phyloP scores from a whole-genome alignment of 2,113 vertebrate genomes.

The Tragelaphus buxtoni region DNA sequence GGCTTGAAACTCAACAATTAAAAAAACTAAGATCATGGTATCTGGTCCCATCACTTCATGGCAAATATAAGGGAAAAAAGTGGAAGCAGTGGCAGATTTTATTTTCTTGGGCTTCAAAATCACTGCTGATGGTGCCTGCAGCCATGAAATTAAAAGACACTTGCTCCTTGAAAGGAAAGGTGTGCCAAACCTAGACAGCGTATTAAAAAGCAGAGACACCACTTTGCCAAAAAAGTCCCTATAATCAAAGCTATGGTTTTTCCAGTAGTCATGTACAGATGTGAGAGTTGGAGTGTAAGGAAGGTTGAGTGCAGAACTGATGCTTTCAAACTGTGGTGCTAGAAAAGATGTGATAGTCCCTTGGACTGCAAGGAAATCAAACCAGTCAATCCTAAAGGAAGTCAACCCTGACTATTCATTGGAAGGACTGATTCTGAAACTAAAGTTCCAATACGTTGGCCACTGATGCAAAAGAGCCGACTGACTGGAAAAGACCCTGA shows the following conservation, averaged over 20 bases:
- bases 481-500: neutral
- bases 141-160: neutral
- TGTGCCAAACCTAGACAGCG: neutral
- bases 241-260: neutral
- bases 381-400: neutral
- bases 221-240: neutral
- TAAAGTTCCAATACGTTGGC: neutral
- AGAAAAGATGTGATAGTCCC: neutral
- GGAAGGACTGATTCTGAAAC: neutral
- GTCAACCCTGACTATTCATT: neutral
- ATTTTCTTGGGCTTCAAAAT: neutral
- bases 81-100: neutral
- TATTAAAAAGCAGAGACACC: neutral
- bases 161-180: neutral
- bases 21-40: neutral
- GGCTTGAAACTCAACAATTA: neutral
- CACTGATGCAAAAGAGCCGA: neutral
- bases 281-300: neutral
- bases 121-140: neutral
- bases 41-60: neutral
- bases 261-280: neutral
- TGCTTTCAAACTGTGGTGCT: neutral
- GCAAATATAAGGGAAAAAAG: neutral
- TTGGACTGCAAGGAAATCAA: neutral
- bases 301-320: neutral